Percentiles rank a stretch among this genome's conserved stretches.
These are phyloP conservation scores for Virgularia gustaviana DNA, from an alignment of 92 coral and sea anemone genomes.

Conservation along the genomic window DNA sequence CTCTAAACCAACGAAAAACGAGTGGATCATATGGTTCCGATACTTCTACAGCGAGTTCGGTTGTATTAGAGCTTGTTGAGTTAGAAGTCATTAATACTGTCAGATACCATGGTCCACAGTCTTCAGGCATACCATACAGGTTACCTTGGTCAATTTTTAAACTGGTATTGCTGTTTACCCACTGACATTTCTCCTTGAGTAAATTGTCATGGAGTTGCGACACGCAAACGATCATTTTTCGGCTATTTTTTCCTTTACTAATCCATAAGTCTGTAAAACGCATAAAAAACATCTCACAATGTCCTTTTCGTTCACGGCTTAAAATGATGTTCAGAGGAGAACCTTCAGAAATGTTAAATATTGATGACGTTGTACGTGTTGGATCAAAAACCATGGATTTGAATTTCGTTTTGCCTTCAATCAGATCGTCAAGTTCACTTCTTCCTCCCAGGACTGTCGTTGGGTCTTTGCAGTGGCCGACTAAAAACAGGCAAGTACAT, in stretches of 20 bases:
- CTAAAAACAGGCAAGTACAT: background rate
- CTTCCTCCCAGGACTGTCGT: no score
- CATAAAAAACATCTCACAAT: slow-evolving; percentile 24
- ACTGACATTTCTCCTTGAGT: slow-evolving; percentile 10
- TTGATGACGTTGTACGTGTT: background rate
- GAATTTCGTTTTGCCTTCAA: slow-evolving; percentile 3
- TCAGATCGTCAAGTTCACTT: background rate
- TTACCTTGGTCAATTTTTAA: slow-evolving; percentile 1
- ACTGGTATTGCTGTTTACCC: slow-evolving; percentile 3
- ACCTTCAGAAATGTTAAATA: slow-evolving; percentile 8
- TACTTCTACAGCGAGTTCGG: slow-evolving; percentile 22
- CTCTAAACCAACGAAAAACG: slow-evolving; percentile 32
- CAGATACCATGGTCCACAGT: slow-evolving; percentile 35
- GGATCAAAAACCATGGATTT: slow-evolving; percentile 24
- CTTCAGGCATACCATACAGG: slow-evolving; percentile 16
- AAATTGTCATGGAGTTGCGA: background rate
- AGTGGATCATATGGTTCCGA: slow-evolving; percentile 28
- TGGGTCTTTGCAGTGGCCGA: background rate
- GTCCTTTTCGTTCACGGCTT: slow-evolving; percentile 12
- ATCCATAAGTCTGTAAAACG: background rate
- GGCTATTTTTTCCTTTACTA: background rate
- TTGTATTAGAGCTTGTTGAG: background rate
- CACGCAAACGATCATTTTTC: background rate
- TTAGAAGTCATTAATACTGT: background rate
- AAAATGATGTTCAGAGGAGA: slow-evolving; percentile 17